These are phyloP conservation scores for Melanerpes formicivorus DNA, from an alignment of 2,113 vertebrate species.

Conservation along the genomic window DNA sequence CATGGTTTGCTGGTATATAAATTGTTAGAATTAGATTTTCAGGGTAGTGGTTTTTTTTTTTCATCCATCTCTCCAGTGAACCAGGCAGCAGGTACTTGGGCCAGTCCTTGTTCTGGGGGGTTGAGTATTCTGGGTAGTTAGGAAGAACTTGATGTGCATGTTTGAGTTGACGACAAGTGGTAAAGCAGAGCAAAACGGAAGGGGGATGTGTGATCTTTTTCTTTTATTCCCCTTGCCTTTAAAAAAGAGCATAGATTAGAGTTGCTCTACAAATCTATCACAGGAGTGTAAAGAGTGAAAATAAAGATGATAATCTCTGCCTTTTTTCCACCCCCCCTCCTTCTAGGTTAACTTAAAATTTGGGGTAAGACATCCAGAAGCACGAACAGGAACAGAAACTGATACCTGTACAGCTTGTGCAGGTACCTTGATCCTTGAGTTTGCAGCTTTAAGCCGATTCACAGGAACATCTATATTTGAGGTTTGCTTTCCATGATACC, in stretches of 20 bases:
- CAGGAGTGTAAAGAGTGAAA: neutral
- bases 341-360: conserved; percentile 92
- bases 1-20: neutral
- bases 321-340: neutral
- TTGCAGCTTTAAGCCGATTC: conserved; percentile 96
- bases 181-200: neutral
- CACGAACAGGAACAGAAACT: conserved; percentile 94
- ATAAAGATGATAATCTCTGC: neutral
- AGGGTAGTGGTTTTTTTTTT: neutral
- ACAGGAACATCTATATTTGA: conserved; percentile 95
- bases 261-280: neutral
- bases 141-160: neutral
- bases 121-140: neutral
- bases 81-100: neutral
- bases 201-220: neutral
- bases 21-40: neutral
- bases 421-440: conserved; percentile 97
- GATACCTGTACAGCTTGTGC: conserved; percentile 98
- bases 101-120: neutral
- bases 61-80: neutral
- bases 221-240: neutral
- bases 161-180: neutral
- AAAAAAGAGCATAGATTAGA: neutral
- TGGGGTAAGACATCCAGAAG: conserved; percentile 91
- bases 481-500: conserved; percentile 78